A percentile compares a stretch with the other conserved stretches of the same genome.
These are phyloP conservation scores for Oceanites oceanicus DNA, from an alignment of 2,113 vertebrate genomes.

Conservation along the genomic window DNA sequence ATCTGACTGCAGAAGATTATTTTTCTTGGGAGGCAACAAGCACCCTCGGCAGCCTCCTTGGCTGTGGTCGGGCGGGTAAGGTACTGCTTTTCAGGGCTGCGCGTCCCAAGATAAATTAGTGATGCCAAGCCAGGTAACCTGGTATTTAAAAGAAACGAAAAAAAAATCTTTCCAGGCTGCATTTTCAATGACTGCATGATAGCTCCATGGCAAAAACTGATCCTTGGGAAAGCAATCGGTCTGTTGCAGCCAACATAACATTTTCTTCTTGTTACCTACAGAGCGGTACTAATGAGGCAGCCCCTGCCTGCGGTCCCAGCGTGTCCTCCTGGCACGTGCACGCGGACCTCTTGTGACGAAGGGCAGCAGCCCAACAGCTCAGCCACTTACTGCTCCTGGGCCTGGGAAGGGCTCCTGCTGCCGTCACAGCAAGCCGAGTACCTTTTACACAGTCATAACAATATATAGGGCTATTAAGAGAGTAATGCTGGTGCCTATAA, in stretches of 20 bases:
- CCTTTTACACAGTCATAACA: neutral
- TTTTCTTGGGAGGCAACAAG: neutral
- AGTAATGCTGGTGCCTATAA: neutral
- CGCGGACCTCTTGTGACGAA: neutral
- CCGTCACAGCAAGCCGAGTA: neutral
- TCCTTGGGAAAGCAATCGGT: neutral
- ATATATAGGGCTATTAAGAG: neutral
- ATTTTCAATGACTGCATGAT: neutral
- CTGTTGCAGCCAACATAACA: neutral
- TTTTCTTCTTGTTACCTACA: neutral
- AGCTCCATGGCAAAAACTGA: neutral
- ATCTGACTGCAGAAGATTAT: neutral
- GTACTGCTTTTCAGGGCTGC: neutral
- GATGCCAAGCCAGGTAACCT: neutral
- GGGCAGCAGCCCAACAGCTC: neutral
- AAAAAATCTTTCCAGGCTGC: neutral
- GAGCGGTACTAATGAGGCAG: neutral
- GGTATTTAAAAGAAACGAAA: neutral
- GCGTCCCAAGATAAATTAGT: neutral
- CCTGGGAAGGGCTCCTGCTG: neutral
- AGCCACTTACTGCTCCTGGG: neutral
- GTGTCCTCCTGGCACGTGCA: neutral
- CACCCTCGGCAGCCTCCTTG: neutral
- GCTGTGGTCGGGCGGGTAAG: neutral
- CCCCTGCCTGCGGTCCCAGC: neutral